Evolutionary conservation across 2,113 vertebrate genomes (phyloP).

Genomic region (Muntiacus muntjak): DNA sequence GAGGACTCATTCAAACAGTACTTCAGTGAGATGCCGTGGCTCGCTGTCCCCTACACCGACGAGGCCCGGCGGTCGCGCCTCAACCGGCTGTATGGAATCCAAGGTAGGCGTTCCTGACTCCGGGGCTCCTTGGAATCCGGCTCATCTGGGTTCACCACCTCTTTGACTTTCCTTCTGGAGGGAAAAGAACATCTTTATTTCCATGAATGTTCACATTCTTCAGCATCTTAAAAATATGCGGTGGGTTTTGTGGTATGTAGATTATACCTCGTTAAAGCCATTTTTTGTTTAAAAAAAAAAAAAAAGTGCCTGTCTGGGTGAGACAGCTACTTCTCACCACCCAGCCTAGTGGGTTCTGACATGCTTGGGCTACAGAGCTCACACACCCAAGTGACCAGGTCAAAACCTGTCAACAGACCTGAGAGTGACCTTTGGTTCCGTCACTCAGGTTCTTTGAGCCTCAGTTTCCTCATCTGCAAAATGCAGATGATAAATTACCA

Average conservation of each 20-base stretch:
- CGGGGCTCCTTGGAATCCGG: not conserved
- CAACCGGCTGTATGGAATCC: slow-evolving; percentile 96
- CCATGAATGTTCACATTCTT: not conserved
- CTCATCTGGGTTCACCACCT: accelerated
- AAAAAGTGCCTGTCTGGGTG: slow-evolving; percentile 48
- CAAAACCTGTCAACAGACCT: not conserved
- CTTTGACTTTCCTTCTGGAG: not conserved
- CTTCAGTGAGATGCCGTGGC: slow-evolving; percentile 99
- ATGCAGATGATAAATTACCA: not conserved
- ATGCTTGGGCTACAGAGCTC: accelerated
- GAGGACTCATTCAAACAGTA: slow-evolving; percentile 99
- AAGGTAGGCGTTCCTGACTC: slow-evolving; percentile 82
- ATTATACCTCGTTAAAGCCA: slow-evolving; percentile 46
- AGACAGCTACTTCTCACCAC: not conserved
- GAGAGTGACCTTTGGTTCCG: not conserved
- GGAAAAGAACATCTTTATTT: not conserved
- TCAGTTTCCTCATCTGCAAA: not conserved
- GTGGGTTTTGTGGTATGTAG: not conserved
- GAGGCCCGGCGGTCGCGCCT: slow-evolving; percentile 94
- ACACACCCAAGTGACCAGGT: not conserved
- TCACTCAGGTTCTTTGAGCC: not conserved
- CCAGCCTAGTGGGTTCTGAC: not conserved
- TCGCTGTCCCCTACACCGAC: slow-evolving; percentile 92
- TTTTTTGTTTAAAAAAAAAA: not conserved
- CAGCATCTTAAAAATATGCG: slow-evolving; percentile 49